A percentile compares a stretch with the other conserved stretches of the same genome.
These are phyloP conservation scores for Dicranocentrus wangi DNA, from an alignment of 2,888 invertebrate genomes.

Conservation along the genomic window DNA sequence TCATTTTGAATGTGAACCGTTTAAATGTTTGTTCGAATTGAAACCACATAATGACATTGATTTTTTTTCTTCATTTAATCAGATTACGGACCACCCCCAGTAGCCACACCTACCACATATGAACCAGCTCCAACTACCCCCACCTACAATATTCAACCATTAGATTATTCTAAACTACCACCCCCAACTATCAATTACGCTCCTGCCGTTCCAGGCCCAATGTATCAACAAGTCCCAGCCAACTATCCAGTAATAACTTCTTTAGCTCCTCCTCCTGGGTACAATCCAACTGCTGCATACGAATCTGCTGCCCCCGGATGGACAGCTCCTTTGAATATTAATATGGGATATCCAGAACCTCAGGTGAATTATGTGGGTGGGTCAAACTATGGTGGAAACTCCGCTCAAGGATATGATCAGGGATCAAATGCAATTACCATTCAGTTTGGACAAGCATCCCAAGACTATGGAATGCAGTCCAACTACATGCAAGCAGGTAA, in stretches of 20 bases:
- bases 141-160: neutral
- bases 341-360: neutral
- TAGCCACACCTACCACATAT: conserved; percentile 27
- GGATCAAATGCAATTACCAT: conserved; percentile 2
- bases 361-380: neutral
- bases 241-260: no score
- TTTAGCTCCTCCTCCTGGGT: no score
- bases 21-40: no score
- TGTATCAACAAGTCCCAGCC: neutral
- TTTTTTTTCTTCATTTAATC: no score
- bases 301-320: neutral
- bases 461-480: conserved; percentile 37
- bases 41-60: no score
- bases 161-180: neutral
- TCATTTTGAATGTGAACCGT: no score
- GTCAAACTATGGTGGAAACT: conserved; percentile 11
- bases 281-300: neutral
- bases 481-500: conserved; percentile 36
- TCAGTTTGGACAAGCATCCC: neutral
- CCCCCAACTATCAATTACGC: neutral
- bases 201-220: neutral
- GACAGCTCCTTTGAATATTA: neutral
- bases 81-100: conserved; percentile 47
- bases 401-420: conserved; percentile 6
- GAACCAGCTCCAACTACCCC: conserved; percentile 35